phyloP scores from a whole-genome alignment of 2,113 vertebrate species.

The Gnathonemus longibarbis region DNA sequence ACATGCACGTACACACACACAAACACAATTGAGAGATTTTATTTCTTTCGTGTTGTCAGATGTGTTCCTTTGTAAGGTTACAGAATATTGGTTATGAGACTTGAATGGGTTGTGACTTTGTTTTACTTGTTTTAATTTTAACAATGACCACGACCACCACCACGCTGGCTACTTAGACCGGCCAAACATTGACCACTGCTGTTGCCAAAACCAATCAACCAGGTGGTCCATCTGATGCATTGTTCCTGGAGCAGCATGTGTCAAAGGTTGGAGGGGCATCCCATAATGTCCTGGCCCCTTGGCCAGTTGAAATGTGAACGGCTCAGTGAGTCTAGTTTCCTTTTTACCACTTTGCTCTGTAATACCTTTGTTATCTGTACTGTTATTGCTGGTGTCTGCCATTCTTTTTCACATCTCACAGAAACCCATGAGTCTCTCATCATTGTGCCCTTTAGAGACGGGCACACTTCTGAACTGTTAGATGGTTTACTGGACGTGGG shows the following conservation, averaged over 20 bases:
- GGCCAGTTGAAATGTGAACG: background rate
- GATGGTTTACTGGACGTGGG: background rate
- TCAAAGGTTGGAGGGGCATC: background rate
- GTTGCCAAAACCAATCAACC: background rate
- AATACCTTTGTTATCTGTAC: background rate
- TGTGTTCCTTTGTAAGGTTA: conserved; percentile 71
- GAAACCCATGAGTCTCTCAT: background rate
- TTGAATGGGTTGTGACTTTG: background rate
- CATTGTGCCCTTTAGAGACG: background rate
- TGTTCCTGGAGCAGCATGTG: background rate
- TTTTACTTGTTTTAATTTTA: background rate
- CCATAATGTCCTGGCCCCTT: background rate
- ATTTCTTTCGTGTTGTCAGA: conserved; percentile 53
- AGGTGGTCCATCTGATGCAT: conserved; percentile 22
- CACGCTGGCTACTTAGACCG: background rate
- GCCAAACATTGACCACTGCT: background rate
- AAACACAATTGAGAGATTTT: conserved; percentile 54
- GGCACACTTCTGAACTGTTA: background rate
- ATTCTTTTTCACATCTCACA: background rate
- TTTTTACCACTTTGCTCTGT: background rate
- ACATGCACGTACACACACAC: conserved; percentile 41
- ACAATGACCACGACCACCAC: background rate
- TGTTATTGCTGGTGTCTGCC: background rate
- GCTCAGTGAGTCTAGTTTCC: background rate
- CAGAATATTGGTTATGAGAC: conserved; percentile 39